Base-by-base conservation (phyloP, 2,888 invertebrate genomes). In the Isotomurus palustris region DNA sequence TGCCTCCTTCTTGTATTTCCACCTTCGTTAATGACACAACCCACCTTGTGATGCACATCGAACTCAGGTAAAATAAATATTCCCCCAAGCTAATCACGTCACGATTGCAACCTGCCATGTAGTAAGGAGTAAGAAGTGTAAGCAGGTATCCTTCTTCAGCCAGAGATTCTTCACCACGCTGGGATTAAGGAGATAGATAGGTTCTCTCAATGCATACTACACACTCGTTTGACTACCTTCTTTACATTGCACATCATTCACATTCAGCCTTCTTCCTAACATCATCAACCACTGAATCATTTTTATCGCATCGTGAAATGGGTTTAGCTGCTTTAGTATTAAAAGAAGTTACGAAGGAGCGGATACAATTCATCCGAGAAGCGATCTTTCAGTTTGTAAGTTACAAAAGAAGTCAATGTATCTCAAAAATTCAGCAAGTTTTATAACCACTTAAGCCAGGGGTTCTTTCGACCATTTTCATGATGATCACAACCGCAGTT, bases 51-150 rank as follows among this genome's bases (percentile, higher is more conserved):
- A 19, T 43, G 43, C 24, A 43, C 43, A 43, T 43, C 21, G 24
- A 43, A 43, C 43, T 43, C 4, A n/a, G n/a, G 28, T 47, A 28
- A 47, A 47, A 47, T 47, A 28, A 47, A 47, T 47, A 27, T 25
- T 29, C 21, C 47, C 47, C 24, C 47, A 8, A 29, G 47, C 47
- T 4, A 47, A 47, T 28, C 27, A 47, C 47, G 47, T 47, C 47
- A 47, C 19, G 27, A 47, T 47, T 47, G 43, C 22, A 43, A 19
- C n/a, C 38, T 19, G 14, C 6, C 38, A n/a, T 38, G 38, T 8
- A 38, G 17, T 38, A 4, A 5, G 5, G n/a, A 17, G 38, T 14
- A 8, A 38, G n/a, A n/a, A n/a, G n/a, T n/a, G n/a, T n/a, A n/a
- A n/a, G n/a, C 38, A 38, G 5, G n/a, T 17, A n/a, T 32, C 8